phyloP scores from a whole-genome alignment of 2,888 invertebrate species.

The Gymnocheta viridis region DNA sequence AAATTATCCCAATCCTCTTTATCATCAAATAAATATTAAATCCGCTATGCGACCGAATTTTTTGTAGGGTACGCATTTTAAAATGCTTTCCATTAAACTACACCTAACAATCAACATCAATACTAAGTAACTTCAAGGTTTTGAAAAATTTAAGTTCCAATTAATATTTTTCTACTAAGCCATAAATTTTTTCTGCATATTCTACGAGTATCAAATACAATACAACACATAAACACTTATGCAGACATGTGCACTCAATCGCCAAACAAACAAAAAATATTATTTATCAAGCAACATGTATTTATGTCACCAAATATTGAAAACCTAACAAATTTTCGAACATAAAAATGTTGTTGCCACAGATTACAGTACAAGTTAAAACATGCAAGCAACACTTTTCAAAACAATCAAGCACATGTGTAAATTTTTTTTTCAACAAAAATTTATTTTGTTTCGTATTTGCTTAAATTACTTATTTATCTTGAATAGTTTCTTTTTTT shows the following conservation, averaged over 20 bases:
- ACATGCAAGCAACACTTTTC: slow-evolving; percentile 42
- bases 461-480: slow-evolving; percentile 67
- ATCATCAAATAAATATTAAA: no score
- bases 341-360: slow-evolving; percentile 55
- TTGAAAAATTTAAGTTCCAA: slow-evolving; percentile 25
- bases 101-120: slow-evolving; percentile 14
- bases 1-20: no score
- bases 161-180: slow-evolving; percentile 14
- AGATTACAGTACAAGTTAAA: slow-evolving; percentile 31
- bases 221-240: slow-evolving; percentile 15
- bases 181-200: neutral
- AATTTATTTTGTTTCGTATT: slow-evolving; percentile 56
- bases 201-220: neutral
- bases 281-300: slow-evolving; percentile 60
- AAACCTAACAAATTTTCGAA: slow-evolving; percentile 65
- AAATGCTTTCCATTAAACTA: slow-evolving; percentile 14
- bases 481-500: slow-evolving; percentile 37
- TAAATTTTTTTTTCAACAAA: slow-evolving; percentile 38
- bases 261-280: slow-evolving; percentile 32
- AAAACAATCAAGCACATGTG: slow-evolving; percentile 58
- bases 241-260: slow-evolving; percentile 31
- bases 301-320: slow-evolving; percentile 70
- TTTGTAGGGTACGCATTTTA: neutral
- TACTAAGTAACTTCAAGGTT: slow-evolving; percentile 48
- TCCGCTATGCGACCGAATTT: neutral